A percentile compares a stretch with the other conserved stretches of the same genome.
phyloP scores from a whole-genome alignment of 2,888 invertebrate genomes.

The Noctua fimbriata region DNA sequence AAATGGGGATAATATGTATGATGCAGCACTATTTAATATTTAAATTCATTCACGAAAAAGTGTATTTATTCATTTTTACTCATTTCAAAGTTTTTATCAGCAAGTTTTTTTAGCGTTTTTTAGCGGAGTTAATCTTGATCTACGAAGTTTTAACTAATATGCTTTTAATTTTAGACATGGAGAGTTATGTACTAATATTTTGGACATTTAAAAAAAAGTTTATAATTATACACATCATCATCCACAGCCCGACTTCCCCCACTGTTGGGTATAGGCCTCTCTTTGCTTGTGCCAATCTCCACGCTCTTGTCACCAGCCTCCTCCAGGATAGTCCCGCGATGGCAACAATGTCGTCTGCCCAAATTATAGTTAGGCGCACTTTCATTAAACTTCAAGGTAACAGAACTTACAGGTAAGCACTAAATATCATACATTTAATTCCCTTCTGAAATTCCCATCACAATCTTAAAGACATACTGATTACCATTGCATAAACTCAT shows the following conservation, averaged over 20 bases:
- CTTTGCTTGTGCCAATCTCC: too few relatives aligned
- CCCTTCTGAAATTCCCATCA: not conserved
- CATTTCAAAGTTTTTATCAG: not conserved
- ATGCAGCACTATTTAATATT: not conserved
- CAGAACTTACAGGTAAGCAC: not conserved
- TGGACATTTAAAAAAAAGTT: too few relatives aligned
- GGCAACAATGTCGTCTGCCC: too few relatives aligned
- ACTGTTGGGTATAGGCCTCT: too few relatives aligned
- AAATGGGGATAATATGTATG: not conserved
- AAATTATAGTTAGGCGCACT: not conserved
- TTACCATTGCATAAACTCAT: conserved; percentile 38
- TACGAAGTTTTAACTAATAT: too few relatives aligned
- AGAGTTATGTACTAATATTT: too few relatives aligned
- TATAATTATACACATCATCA: too few relatives aligned
- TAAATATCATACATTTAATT: not conserved
- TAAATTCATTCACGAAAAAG: not conserved
- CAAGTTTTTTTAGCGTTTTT: too few relatives aligned
- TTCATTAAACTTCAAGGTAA: not conserved
- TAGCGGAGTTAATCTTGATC: not conserved
- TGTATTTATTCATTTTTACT: not conserved
- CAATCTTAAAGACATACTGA: conserved; percentile 11
- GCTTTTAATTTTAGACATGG: too few relatives aligned
- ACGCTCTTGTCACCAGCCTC: too few relatives aligned
- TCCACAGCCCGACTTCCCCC: too few relatives aligned
- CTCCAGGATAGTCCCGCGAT: too few relatives aligned